phyloP scores from a whole-genome alignment of 1,140 invertebrate genomes.

The Aphelenchoides avenae region DNA sequence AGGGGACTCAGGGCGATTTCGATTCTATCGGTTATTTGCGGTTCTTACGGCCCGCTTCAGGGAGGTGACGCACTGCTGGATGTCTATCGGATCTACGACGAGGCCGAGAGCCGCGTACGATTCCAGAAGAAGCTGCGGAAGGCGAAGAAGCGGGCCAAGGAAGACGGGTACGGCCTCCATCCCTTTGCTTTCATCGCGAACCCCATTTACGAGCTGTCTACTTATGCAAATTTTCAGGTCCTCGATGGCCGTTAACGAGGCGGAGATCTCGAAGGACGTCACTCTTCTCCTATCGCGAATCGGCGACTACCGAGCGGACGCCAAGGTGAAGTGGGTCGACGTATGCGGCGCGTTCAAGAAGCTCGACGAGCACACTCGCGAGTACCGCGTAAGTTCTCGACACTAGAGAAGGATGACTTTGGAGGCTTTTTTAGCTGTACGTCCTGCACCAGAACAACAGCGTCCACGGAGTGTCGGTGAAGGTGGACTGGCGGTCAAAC shows the following conservation, averaged over 20 bases:
- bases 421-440: conserved; percentile 55
- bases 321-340: conserved; percentile 56
- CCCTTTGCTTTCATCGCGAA: background rate
- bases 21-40: no score
- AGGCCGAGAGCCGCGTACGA: conserved; percentile 70
- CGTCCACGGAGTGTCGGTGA: conserved; percentile 51
- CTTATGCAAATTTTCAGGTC: background rate
- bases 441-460: conserved; percentile 62
- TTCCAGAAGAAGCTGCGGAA: conserved; percentile 55
- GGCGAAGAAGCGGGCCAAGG: conserved; percentile 34
- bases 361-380: conserved; percentile 11
- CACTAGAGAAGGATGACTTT: background rate
- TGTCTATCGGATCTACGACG: conserved; percentile 73
- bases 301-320: conserved; percentile 34
- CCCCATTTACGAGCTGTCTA: background rate
- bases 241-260: background rate
- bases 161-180: conserved; percentile 13
- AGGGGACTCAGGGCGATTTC: no score
- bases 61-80: conserved; percentile 77
- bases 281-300: conserved; percentile 48
- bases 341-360: conserved; percentile 24
- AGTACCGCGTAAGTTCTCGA: conserved; percentile 49
- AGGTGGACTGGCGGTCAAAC: conserved; percentile 37
- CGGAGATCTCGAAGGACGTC: conserved; percentile 51
- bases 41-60: conserved; percentile 48